Conservation (phyloP, 1,140 invertebrate genomes). For the Leptinotarsa lineolata region DNA sequence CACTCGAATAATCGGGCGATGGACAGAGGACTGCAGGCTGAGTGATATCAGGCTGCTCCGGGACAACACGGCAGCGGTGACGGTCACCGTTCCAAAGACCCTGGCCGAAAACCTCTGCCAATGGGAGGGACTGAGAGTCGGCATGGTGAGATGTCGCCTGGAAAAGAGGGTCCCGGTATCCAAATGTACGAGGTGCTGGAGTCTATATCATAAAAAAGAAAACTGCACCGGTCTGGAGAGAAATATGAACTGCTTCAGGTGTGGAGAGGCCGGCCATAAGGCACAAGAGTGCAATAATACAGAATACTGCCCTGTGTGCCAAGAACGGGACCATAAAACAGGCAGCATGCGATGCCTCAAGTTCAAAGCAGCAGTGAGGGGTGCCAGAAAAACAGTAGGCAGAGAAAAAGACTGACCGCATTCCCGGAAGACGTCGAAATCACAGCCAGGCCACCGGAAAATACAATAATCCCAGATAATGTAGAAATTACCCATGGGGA, state of each 20-base stretch:
- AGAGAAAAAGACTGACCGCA: not conserved
- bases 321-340: conserved; percentile 1
- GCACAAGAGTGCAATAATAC: conserved; percentile 14
- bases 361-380: conserved; percentile 12
- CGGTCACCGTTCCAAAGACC: conserved; percentile 10
- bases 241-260: conserved; percentile 25
- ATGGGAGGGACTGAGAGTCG: no score
- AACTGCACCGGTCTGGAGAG: conserved; percentile 30
- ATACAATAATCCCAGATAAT: no score
- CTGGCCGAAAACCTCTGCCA: no score
- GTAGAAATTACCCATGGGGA: not conserved
- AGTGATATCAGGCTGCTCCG: not conserved
- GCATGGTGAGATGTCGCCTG: conserved; percentile 18
- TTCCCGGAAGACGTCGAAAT: not conserved
- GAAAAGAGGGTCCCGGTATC: conserved; percentile 19
- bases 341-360: conserved; percentile 4
- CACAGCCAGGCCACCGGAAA: not conserved
- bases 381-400: not conserved
- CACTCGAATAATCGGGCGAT: not conserved
- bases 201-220: not conserved
- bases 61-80: conserved; percentile 17
- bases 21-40: not conserved
- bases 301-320: conserved; percentile 25
- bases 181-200: conserved; percentile 37
- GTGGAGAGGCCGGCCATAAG: conserved; percentile 32